phyloP scores from a whole-genome alignment of 2,113 vertebrate species.

The Alethe diademata region DNA sequence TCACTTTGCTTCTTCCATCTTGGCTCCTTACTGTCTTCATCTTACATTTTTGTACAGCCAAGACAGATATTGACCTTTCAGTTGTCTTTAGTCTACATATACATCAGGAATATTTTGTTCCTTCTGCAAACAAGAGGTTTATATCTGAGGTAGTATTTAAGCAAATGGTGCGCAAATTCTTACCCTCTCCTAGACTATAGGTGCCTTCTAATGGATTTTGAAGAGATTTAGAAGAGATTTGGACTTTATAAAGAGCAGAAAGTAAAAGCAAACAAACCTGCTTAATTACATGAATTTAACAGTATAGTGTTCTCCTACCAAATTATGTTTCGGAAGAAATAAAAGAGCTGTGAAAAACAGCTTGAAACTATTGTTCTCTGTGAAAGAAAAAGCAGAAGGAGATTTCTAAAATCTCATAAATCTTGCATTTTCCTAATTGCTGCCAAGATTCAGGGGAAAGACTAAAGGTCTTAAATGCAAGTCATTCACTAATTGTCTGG shows the following conservation, averaged over 20 bases:
- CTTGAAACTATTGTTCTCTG: neutral
- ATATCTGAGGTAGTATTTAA: neutral
- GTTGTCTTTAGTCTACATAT: neutral
- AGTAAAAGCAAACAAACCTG: neutral
- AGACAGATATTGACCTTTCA: neutral
- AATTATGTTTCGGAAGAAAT: neutral
- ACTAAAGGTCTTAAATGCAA: neutral
- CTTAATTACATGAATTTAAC: neutral
- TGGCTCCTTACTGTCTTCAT: neutral
- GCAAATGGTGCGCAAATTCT: neutral
- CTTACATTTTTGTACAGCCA: neutral
- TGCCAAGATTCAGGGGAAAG: neutral
- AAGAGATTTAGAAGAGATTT: neutral
- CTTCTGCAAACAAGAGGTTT: neutral
- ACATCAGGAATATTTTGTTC: neutral
- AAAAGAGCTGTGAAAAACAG: neutral
- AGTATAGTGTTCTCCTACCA: neutral
- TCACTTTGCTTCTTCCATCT: neutral
- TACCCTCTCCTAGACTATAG: neutral
- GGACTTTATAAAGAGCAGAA: neutral
- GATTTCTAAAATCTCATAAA: neutral
- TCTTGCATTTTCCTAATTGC: neutral
- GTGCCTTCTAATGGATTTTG: neutral
- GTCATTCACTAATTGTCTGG: neutral
- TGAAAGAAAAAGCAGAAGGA: neutral